Evolutionary conservation across 2,113 vertebrate genomes (phyloP), one percentile per base, ranked within the genome.

Genomic region (Regulus satrapa): DNA sequence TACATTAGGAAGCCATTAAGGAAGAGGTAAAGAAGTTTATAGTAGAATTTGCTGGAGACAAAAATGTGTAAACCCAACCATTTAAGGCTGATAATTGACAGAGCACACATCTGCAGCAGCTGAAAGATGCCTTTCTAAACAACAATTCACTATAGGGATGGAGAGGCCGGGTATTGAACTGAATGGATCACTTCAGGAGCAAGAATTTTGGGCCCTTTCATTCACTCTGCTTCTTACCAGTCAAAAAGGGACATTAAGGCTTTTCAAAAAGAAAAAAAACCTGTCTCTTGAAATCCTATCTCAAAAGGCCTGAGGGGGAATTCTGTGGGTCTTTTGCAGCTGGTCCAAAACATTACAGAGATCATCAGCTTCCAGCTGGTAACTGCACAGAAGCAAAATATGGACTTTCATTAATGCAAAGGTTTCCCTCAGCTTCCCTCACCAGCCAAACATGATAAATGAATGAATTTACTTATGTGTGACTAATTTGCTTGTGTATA

Each of bases 1-100:
- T 93, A 69, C 95, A 95, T 97, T 95, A 97, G 80, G 85, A 96
- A 96, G 45, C 94, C 94, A 96, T 97, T 97, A 97, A 96, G 87
- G 72, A 89, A 94, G 92, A 84, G 85, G 84, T 88, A 92, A 88
- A 90, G 80, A 94, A 95, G 94, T 95, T 94, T 93, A 92, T 81
- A 82, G 82, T 49, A 89, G 95, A 95, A 95, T 97, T 88, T 97
- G 69, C 63, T 66, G 73, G 76, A 90, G 94, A 94, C 92, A 92
- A 94, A 97, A 95, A 85, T 82, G 88, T 93, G 87, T 72, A 91
- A 94, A 74, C 93, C 68, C 82, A 86, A 67, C 82, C 78, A 93
- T 93, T 97, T 92, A 93, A 76, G 76, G 43, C 91, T 88, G 89
- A 89, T 85, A 96, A 96, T 58, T 97, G 96, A 95, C 95, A 93